Percentiles rank a stretch among this genome's conserved stretches.
Evolutionary conservation across 2,888 invertebrate species (phyloP).

Genomic region (Macrophya alboannulata): DNA sequence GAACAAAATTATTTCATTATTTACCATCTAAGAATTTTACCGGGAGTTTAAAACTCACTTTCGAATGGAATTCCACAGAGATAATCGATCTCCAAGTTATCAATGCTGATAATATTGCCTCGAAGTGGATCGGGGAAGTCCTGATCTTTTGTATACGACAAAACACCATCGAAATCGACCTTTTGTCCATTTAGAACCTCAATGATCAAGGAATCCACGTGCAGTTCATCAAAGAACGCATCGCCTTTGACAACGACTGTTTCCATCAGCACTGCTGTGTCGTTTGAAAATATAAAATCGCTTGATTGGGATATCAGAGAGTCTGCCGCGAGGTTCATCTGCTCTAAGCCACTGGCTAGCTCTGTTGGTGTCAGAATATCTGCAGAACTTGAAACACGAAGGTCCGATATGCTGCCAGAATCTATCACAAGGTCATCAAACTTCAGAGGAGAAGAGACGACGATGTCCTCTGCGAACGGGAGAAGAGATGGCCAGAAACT

Average conservation of each 20-base stretch:
- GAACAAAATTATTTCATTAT: slow-evolving; percentile 34
- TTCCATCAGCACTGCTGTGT: slow-evolving; percentile 51
- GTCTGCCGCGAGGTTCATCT: slow-evolving; percentile 57
- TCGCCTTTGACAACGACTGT: slow-evolving; percentile 64
- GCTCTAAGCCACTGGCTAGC: slow-evolving; percentile 56
- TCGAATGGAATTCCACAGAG: slow-evolving; percentile 71
- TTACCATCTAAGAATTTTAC: background rate
- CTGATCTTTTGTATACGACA: slow-evolving; percentile 58
- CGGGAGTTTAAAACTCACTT: slow-evolving; percentile 64
- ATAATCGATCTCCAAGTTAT: slow-evolving; percentile 67
- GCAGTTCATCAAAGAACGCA: slow-evolving; percentile 66
- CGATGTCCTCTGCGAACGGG: slow-evolving; percentile 60
- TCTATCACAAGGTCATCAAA: slow-evolving; percentile 64
- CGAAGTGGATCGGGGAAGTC: slow-evolving; percentile 58
- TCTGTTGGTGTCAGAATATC: slow-evolving; percentile 57
- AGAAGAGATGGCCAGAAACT: slow-evolving; percentile 65
- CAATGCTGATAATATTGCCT: slow-evolving; percentile 63
- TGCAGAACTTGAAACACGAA: slow-evolving; percentile 53
- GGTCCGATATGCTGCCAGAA: slow-evolving; percentile 60
- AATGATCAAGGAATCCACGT: slow-evolving; percentile 65
- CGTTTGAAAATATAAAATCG: slow-evolving; percentile 29
- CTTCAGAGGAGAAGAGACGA: slow-evolving; percentile 57
- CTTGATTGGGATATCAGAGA: slow-evolving; percentile 38
- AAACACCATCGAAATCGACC: slow-evolving; percentile 51
- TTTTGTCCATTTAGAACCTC: slow-evolving; percentile 65